Conservation (phyloP, 1,140 invertebrate genomes). For the Notospermus geniculatus region DNA sequence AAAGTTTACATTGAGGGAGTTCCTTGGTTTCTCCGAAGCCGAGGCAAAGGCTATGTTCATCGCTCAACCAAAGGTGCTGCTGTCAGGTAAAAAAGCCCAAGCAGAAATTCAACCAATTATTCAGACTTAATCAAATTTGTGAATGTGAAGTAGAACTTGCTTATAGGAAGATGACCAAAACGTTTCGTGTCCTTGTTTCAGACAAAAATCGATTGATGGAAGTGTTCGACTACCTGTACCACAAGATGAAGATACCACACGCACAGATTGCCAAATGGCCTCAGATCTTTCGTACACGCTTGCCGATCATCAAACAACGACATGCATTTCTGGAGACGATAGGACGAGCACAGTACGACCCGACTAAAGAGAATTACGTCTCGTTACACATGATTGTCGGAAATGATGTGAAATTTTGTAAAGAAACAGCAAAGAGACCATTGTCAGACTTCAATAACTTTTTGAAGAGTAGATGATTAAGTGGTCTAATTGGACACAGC, state of each 20-base stretch:
- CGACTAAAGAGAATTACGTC: slow-evolving; percentile 76
- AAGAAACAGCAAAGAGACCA: slow-evolving; percentile 72
- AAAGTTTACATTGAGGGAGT: slow-evolving; percentile 44
- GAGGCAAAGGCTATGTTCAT: slow-evolving; percentile 49
- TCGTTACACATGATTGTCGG: slow-evolving; percentile 66
- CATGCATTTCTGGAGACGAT: slow-evolving; percentile 76
- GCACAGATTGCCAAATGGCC: slow-evolving; percentile 66
- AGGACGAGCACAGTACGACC: slow-evolving; percentile 78
- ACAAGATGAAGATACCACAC: slow-evolving; percentile 75
- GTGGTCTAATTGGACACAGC: too few relatives aligned
- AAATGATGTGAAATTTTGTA: slow-evolving; percentile 77
- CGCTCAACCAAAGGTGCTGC: slow-evolving; percentile 43
- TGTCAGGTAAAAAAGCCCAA: slow-evolving; percentile 33
- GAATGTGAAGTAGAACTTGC: background rate
- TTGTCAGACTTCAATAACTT: slow-evolving; percentile 76
- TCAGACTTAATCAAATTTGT: background rate
- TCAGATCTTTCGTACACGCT: slow-evolving; percentile 66
- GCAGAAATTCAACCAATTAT: background rate
- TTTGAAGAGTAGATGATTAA: slow-evolving; percentile 74
- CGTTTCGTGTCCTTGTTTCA: slow-evolving; percentile 59
- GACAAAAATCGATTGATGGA: slow-evolving; percentile 64
- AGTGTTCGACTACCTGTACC: slow-evolving; percentile 78
- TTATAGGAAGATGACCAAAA: background rate
- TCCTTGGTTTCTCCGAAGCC: slow-evolving; percentile 40
- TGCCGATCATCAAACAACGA: slow-evolving; percentile 64